Percentiles rank a stretch among this genome's conserved stretches.
These are phyloP conservation scores for Diaperis boleti DNA, from an alignment of 2,888 invertebrate genomes.

Conservation along the genomic window DNA sequence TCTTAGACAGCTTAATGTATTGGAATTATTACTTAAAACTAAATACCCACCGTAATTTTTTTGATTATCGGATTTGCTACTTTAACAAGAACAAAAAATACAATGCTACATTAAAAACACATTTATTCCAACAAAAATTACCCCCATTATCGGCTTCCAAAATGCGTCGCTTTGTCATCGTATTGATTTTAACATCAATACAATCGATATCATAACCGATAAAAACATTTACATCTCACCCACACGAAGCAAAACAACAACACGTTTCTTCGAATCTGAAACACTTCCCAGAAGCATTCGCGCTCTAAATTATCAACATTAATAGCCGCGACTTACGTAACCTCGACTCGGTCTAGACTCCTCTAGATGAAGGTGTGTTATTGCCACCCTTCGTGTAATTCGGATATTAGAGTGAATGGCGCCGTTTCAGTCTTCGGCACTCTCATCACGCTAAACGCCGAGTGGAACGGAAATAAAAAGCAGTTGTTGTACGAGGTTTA, in stretches of 20 bases:
- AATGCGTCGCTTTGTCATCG: background rate
- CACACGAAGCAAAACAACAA: background rate
- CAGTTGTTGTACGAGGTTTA: background rate
- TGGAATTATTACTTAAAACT: no score
- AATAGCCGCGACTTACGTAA: background rate
- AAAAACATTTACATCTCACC: background rate
- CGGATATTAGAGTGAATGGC: background rate
- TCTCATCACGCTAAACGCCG: background rate
- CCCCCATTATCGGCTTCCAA: background rate
- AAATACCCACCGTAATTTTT: no score
- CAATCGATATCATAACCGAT: background rate
- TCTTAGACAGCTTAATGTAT: no score
- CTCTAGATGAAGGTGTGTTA: background rate
- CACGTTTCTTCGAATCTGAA: background rate
- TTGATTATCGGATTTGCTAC: no score
- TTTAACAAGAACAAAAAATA: no score
- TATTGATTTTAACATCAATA: background rate
- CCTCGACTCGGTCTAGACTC: no score
- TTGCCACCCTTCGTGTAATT: background rate
- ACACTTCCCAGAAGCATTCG: background rate
- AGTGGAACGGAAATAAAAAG: background rate
- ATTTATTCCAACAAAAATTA: background rate
- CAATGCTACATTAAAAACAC: no score
- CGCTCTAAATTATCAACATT: background rate
- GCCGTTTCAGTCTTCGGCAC: slow-evolving; percentile 1